phyloP scores from a whole-genome alignment of 2,113 vertebrate genomes.

The Hydropotes inermis region DNA sequence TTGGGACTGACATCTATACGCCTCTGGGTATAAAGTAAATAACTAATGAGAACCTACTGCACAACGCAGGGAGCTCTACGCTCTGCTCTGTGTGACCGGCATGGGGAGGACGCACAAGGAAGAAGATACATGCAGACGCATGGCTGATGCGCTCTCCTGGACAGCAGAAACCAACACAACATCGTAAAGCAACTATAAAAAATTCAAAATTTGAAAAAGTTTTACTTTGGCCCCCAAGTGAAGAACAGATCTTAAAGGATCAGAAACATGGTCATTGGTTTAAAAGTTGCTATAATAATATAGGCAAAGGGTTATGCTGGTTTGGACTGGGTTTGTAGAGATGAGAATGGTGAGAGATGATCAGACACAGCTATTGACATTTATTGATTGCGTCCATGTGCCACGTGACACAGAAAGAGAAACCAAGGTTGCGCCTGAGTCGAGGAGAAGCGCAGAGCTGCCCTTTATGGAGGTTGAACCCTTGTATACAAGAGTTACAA shows the following conservation, averaged over 20 bases:
- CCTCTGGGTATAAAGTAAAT: rapidly evolving
- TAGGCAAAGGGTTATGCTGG: not conserved
- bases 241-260: not conserved
- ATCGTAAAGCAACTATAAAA: not conserved
- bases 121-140: rapidly evolving
- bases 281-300: not conserved
- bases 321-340: not conserved
- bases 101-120: not conserved
- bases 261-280: not conserved
- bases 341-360: not conserved
- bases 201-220: not conserved
- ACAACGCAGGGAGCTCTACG: not conserved
- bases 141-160: not conserved
- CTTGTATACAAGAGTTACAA: not conserved
- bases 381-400: not conserved
- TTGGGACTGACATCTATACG: not conserved
- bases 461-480: not conserved
- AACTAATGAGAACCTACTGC: not conserved
- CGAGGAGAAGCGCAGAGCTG: not conserved
- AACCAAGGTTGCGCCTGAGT: not conserved
- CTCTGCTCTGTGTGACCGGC: not conserved
- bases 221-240: not conserved
- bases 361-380: not conserved
- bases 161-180: not conserved
- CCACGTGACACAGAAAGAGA: not conserved